Conservation (phyloP, 2,888 invertebrate species). For the Entomobrya proxima region DNA sequence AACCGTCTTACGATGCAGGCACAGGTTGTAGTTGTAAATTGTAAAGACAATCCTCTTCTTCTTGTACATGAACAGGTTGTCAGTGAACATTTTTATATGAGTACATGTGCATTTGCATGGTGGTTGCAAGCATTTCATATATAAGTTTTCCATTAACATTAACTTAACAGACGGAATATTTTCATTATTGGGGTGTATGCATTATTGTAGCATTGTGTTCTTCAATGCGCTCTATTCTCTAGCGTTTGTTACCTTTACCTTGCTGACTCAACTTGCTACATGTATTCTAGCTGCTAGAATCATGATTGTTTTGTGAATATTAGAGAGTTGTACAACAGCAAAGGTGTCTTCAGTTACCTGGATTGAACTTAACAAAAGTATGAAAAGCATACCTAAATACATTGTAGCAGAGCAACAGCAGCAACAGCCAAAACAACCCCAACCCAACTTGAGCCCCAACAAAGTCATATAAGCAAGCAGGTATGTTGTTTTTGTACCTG, state of each 20-base stretch:
- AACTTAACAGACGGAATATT: conserved; percentile 32
- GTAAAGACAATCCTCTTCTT: conserved; percentile 49
- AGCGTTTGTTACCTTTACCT: background rate
- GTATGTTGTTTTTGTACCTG: conserved; percentile 17
- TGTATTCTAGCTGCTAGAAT: no score
- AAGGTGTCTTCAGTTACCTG: conserved; percentile 33
- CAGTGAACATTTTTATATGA: conserved; percentile 13
- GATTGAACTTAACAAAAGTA: background rate
- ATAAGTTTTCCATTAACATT: background rate
- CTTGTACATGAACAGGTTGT: conserved; percentile 54
- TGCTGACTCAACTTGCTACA: background rate
- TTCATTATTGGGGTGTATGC: conserved; percentile 47
- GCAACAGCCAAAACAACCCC: background rate
- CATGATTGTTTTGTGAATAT: no score
- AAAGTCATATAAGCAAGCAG: background rate
- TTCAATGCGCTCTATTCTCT: background rate
- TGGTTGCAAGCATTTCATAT: background rate
- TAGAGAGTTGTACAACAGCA: background rate
- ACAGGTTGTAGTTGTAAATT: conserved; percentile 60
- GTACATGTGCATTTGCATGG: conserved; percentile 29
- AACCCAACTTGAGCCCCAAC: background rate
- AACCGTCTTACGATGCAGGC: conserved; percentile 56
- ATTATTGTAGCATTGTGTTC: background rate
- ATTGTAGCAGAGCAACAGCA: background rate
- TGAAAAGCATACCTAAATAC: background rate